Conservation (phyloP, 2,113 vertebrate genomes). For the Sinocyclocheilus grahami region DNA sequence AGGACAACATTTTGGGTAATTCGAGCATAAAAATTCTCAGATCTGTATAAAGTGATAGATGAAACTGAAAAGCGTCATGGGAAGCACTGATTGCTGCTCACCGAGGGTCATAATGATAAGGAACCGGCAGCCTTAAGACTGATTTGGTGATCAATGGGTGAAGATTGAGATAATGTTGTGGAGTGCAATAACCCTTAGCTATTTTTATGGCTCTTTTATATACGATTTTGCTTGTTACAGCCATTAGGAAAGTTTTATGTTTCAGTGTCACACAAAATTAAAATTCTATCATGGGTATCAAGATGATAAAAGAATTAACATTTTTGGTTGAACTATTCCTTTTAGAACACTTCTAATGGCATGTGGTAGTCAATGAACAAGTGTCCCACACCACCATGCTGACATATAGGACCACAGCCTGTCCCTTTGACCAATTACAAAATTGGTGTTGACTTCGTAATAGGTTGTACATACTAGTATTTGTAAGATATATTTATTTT, state of each 20-base stretch:
- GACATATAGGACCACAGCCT: neutral
- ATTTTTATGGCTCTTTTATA: neutral
- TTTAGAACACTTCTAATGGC: neutral
- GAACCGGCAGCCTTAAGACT: neutral
- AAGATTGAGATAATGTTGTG: neutral
- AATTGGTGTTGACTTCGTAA: neutral
- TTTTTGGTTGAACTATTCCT: neutral
- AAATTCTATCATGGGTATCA: neutral
- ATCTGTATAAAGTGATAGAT: slow-evolving; percentile 14
- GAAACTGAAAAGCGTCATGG: slow-evolving; percentile 6
- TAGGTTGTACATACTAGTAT: neutral
- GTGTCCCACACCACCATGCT: too few species aligned
- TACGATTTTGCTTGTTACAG: neutral
- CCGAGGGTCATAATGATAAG: neutral
- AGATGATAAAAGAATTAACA: neutral
- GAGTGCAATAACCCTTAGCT: neutral
- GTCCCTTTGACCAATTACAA: too few species aligned
- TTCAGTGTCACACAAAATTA: neutral
- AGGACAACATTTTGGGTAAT: slow-evolving; percentile 16
- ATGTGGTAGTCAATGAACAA: too few species aligned
- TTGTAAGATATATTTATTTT: too few species aligned
- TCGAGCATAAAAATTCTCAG: neutral
- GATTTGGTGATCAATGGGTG: slow-evolving; percentile 8
- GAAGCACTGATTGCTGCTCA: neutral
- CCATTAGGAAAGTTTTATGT: neutral